Percentiles rank a stretch among this genome's conserved stretches.
phyloP scores from a whole-genome alignment of 2,888 invertebrate genomes.

The Noctua pronuba region DNA sequence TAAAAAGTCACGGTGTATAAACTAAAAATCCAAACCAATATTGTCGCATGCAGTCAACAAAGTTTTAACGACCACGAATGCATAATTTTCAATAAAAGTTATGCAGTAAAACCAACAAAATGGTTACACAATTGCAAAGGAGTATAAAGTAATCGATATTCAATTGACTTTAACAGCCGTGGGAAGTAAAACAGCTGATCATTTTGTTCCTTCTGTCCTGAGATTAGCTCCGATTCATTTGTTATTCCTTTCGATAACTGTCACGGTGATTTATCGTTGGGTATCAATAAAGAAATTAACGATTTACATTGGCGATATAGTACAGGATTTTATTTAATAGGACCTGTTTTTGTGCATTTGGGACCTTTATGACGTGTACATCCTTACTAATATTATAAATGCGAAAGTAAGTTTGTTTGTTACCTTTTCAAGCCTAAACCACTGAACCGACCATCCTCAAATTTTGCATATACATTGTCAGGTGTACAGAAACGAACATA shows the following conservation, averaged over 20 bases:
- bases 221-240: slow-evolving; percentile 37
- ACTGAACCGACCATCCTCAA: too few species aligned
- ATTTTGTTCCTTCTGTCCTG: slow-evolving; percentile 26
- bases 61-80: slow-evolving; percentile 1
- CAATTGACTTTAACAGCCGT: slow-evolving; percentile 24
- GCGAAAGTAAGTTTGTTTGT: too few species aligned
- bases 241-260: slow-evolving; percentile 41
- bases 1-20: too few species aligned
- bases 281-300: slow-evolving; percentile 8
- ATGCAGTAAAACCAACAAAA: neutral
- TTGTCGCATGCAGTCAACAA: neutral
- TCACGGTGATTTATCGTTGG: slow-evolving; percentile 24
- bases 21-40: neutral
- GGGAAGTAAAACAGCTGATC: slow-evolving; percentile 47
- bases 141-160: slow-evolving; percentile 44
- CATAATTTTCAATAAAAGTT: neutral
- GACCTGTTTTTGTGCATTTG: neutral
- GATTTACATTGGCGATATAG: neutral
- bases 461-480: too few species aligned
- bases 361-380: too few species aligned
- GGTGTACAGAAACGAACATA: too few species aligned
- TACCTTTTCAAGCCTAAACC: too few species aligned
- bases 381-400: too few species aligned
- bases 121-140: slow-evolving; percentile 19
- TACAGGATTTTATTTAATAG: neutral